These are phyloP conservation scores for Scopus umbretta DNA, from an alignment of 2,113 vertebrate species.

Conservation along the genomic window DNA sequence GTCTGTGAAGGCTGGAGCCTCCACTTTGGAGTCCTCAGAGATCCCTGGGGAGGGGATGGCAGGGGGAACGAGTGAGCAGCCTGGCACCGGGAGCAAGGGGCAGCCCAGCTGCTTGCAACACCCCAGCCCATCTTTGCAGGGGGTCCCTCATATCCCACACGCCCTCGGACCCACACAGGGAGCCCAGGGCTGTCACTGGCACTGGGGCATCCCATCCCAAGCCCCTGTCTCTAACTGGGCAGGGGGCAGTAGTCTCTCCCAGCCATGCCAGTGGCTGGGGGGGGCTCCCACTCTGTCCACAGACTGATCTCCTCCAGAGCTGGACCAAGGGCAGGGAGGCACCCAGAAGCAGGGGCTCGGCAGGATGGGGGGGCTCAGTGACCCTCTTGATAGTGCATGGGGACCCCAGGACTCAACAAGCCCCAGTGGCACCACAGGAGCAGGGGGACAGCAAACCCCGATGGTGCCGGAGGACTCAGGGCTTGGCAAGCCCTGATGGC, in stretches of 20 bases:
- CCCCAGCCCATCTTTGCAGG: not conserved
- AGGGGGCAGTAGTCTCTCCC: not conserved
- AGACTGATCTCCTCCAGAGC: not conserved
- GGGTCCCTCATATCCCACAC: rapidly evolving
- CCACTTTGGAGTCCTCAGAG: constrained; percentile 83
- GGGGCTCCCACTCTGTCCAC: no score
- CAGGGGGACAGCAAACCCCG: not conserved
- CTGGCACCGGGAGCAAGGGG: rapidly evolving
- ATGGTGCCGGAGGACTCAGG: no score
- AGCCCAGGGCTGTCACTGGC: rapidly evolving
- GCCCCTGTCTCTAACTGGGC: not conserved
- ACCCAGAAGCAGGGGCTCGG: not conserved
- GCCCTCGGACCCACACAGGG: rapidly evolving
- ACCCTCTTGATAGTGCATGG: not conserved
- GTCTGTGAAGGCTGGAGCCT: constrained; percentile 88
- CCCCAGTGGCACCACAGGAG: not conserved
- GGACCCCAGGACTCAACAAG: not conserved
- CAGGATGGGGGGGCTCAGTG: not conserved
- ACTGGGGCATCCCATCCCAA: no score
- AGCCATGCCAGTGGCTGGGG: not conserved
- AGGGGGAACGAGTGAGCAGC: rapidly evolving
- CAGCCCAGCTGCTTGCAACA: not conserved
- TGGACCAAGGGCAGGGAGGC: not conserved
- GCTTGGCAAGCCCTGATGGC: not conserved
- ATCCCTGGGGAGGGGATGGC: constrained; percentile 73